Base-by-base conservation (phyloP, 2,113 vertebrate genomes). In the Misgurnus anguillicaudatus region DNA sequence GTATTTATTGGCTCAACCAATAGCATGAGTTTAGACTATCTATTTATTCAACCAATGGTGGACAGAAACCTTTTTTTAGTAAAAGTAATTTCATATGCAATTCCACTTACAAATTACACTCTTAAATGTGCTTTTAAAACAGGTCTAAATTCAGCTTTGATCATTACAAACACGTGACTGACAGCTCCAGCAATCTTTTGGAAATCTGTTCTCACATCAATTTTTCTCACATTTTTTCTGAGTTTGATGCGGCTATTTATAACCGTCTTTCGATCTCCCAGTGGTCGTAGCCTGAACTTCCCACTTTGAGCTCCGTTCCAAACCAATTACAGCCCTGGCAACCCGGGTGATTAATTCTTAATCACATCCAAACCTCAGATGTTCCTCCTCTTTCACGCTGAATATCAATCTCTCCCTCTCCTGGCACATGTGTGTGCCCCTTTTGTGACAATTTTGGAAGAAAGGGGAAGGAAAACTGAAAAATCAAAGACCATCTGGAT, bases 321-420 rank as follows among this genome's bases (percentile, higher is more conserved):
- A 84, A 80, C 78, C 80, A 80, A 86, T 85, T 78, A 83, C 80
- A 78, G 81, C 66, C 75, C 70, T 72, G 71, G 78, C 82, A 80
- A 62, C 70, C 24, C 36, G 75, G 67, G 13, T 77, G 80, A 84
- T 87, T 87, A 81, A 87, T 84, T 87, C 85, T 87, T 85, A 85
- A 87, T 87, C 79, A 86, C 84, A 83, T 83, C 79, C 75, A 84
- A 84, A 81, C 83, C 76, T 82, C 83, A 86, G 68, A 82, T 81
- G 85, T 86, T 82, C 78, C 69, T 79, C 60, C 55, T 76, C 66
- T 79, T 81, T 80, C 72, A 81, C 64, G 42, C 70, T 72, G 75
- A 58, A 65, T 71, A 80, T 69, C 70, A 71, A 73, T 80, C 69
- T 85, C 72, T 82, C 67, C 21, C 74, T 82, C 84, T 70, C 55